These are phyloP conservation scores for Nansenia antarctica DNA, from an alignment of 2,113 vertebrate genomes.

Conservation along the genomic window DNA sequence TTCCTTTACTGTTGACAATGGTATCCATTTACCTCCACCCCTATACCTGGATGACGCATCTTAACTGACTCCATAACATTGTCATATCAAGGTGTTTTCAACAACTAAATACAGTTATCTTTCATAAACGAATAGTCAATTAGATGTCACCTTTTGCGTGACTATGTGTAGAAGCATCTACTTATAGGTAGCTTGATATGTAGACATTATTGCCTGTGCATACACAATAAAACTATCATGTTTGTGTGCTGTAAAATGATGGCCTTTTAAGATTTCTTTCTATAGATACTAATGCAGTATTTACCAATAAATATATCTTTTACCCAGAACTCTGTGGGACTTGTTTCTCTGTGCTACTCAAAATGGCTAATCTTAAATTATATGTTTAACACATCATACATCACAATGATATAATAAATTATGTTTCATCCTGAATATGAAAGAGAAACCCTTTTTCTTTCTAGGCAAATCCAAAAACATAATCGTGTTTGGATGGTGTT, in stretches of 20 bases:
- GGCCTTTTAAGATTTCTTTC: constrained; percentile 23
- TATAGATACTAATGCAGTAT: constrained; percentile 47
- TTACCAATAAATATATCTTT: constrained; percentile 49
- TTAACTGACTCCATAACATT: neutral
- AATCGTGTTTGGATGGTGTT: neutral
- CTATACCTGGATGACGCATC: neutral
- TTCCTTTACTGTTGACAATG: no score
- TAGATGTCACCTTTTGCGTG: constrained; percentile 18
- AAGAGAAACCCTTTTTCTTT: no score
- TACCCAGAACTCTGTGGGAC: neutral
- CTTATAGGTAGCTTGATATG: constrained; percentile 29
- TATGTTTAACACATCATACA: neutral
- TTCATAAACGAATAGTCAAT: no score
- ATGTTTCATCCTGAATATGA: no score
- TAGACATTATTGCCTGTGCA: constrained; percentile 44
- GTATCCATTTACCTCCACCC: no score
- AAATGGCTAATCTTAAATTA: neutral
- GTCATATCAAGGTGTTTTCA: neutral
- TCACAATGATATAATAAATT: neutral
- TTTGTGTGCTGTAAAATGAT: constrained; percentile 45
- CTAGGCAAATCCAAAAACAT: no score
- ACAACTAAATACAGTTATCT: neutral
- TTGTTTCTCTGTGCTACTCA: neutral
- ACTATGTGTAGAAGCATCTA: constrained; percentile 21
- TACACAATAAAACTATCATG: constrained; percentile 52